Evolutionary conservation across 1,140 invertebrate genomes (phyloP), one percentile per base, ranked within the genome.

Genomic region (Drosophila seguyi): DNA sequence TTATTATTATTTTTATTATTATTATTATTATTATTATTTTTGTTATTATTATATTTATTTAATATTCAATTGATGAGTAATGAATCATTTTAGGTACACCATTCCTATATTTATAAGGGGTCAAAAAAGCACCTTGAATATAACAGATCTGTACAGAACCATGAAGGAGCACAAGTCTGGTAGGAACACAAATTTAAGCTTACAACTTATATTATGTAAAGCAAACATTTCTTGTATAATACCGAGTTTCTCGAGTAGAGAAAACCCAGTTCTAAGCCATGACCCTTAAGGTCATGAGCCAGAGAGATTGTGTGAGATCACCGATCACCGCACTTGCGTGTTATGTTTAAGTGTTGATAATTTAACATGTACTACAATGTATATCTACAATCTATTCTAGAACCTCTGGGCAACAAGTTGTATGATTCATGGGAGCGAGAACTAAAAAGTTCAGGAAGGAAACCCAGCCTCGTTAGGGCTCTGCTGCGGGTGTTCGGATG

Each of bases 91-190:
- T 13, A 94, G 94, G 72, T 94, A 93, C 63, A 93, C 93, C 4
- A 81, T 94, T 45, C 93, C 93, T 34, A 93, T 93, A 25, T 94
- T 95, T 75, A 67, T 93, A 16, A 93, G 93, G 75, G 94, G 94
- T 10, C 91, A 91, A 38, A 94, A 93, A 58, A 91, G 91, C 48
- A 93, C 94, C 48, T 77, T 95, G 36, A 93, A 94, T 74, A 92
- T 93, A 16, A 81, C 85, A 10, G 95, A 95, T 92, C 90, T 95
- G 3, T 95, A 93, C 72, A 92, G 93, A 79, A 93, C 95, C n/a
- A 85, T 95, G n/a, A 92, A 93, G 34, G 94, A 94, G 53, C 94
- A 95, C 72, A 93, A 92, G 60, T 95, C 95, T 7, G 93, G 91
- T 92, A 61, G 0, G 14, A 25, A 47, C 8, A 16, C 1, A 42